phyloP scores from a whole-genome alignment of 2,888 invertebrate species.

The Melanophora roralis region DNA sequence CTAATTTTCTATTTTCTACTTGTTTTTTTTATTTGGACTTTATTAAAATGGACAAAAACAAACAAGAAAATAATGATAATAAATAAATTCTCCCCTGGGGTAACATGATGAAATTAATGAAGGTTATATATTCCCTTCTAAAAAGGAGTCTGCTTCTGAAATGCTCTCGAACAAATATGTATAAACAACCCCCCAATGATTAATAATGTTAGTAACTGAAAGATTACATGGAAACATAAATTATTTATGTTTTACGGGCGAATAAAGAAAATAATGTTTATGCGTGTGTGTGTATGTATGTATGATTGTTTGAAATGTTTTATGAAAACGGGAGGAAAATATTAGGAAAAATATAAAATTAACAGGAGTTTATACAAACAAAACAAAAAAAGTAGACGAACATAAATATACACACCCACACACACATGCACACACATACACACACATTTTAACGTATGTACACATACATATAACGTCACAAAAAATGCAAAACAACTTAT shows the following conservation, averaged over 20 bases:
- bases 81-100: conserved; percentile 5
- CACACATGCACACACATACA: too few species aligned
- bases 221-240: neutral
- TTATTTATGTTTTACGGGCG: neutral
- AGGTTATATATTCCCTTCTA: neutral
- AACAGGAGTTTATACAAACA: neutral
- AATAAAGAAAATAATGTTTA: neutral
- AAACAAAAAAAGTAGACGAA: neutral
- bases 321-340: neutral
- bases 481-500: too few species aligned
- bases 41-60: neutral
- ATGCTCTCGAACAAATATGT: neutral
- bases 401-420: too few species aligned
- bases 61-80: neutral
- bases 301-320: too few species aligned
- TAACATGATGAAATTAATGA: neutral
- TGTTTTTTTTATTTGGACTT: neutral
- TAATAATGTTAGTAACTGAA: neutral
- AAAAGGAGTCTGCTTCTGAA: neutral
- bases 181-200: conserved; percentile 16
- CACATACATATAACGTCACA: too few species aligned
- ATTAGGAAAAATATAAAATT: neutral
- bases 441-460: too few species aligned
- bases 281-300: too few species aligned
- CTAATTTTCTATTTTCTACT: too few species aligned